These are phyloP conservation scores for Atlantisia rogersi DNA, from an alignment of 2,113 vertebrate species.

Conservation along the genomic window DNA sequence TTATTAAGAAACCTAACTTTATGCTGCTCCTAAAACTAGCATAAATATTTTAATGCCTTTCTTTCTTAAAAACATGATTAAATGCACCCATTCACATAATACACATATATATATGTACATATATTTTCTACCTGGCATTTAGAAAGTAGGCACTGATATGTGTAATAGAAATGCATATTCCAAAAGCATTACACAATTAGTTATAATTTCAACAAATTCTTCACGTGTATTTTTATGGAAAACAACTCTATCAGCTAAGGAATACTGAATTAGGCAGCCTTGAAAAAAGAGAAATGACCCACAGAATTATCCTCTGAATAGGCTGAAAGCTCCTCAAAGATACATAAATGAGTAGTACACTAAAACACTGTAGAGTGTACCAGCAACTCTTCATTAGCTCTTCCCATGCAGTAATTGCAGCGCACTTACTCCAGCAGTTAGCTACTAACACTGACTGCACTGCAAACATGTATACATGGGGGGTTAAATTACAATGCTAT, in stretches of 20 bases:
- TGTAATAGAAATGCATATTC: neutral
- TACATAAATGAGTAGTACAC: neutral
- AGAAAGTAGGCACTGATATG: neutral
- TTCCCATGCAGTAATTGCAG: neutral
- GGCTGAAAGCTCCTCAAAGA: neutral
- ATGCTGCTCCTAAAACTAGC: neutral
- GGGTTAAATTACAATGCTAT: neutral
- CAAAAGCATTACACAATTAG: neutral
- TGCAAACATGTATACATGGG: neutral
- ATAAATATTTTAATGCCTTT: neutral
- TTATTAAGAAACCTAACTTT: neutral
- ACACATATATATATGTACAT: neutral
- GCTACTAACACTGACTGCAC: neutral
- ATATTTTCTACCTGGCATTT: neutral
- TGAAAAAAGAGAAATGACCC: neutral
- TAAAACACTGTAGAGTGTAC: neutral
- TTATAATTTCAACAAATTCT: neutral
- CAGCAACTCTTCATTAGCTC: constrained; percentile 2
- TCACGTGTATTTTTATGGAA: neutral
- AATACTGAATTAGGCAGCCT: neutral
- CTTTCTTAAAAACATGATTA: neutral
- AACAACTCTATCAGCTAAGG: neutral
- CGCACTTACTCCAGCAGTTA: neutral
- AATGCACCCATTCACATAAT: neutral
- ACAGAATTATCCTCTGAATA: neutral